These are phyloP conservation scores for Boloria euphrosyne DNA, from an alignment of 2,888 invertebrate genomes.

Conservation along the genomic window DNA sequence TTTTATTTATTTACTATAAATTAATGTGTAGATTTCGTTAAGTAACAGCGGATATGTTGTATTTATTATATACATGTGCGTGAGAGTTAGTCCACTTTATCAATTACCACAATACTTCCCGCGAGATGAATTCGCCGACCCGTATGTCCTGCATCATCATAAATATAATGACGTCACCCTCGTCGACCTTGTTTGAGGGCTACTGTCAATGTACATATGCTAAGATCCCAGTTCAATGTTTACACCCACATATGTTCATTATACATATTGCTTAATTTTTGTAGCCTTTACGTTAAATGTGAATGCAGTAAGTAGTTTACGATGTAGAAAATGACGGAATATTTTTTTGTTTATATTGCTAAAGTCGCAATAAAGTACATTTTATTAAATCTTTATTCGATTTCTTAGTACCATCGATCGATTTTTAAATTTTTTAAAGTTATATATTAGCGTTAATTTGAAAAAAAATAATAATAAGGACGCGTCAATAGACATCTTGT, in stretches of 20 bases:
- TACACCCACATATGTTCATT: conserved; percentile 55
- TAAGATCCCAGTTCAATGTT: conserved; percentile 60
- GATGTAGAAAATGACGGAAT: too few relatives aligned
- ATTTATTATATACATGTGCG: conserved; percentile 27
- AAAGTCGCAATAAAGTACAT: too few relatives aligned
- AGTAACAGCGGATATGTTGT: conserved; percentile 52
- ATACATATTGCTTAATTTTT: conserved; percentile 31
- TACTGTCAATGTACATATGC: conserved; percentile 57
- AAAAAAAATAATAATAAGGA: too few relatives aligned
- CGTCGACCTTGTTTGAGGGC: conserved; percentile 67
- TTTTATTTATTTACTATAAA: conserved; percentile 33
- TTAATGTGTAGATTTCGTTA: conserved; percentile 36
- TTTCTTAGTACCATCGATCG: too few relatives aligned
- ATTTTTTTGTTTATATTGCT: too few relatives aligned
- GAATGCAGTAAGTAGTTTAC: too few relatives aligned
- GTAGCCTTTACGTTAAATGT: conserved; percentile 22
- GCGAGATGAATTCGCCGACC: conserved; percentile 51
- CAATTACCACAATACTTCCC: conserved; percentile 65
- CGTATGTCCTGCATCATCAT: conserved; percentile 68
- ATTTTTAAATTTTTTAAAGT: too few relatives aligned
- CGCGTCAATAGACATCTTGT: too few relatives aligned
- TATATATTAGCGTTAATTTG: too few relatives aligned
- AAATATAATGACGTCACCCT: conserved; percentile 67
- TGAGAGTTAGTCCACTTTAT: conserved; percentile 57
- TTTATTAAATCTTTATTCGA: not conserved